phyloP scores from a whole-genome alignment of 2,113 vertebrate species.

The Nycticorax nycticorax region DNA sequence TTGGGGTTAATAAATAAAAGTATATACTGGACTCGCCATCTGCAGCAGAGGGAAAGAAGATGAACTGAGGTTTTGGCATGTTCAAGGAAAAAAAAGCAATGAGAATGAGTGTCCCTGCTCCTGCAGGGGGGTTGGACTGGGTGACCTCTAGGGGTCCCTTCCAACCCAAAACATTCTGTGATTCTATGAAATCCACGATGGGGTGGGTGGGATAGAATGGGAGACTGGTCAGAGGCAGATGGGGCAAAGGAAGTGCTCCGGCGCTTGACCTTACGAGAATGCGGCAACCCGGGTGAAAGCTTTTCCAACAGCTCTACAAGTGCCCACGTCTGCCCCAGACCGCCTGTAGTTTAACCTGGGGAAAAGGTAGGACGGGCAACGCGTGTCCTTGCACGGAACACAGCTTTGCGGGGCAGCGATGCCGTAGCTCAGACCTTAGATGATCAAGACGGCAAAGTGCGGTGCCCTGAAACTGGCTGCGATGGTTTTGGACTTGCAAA shows the following conservation, averaged over 20 bases:
- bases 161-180: no score
- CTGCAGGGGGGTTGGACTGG: no score
- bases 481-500: neutral
- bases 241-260: neutral
- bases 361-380: neutral
- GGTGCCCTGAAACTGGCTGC: neutral
- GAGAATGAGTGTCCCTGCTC: neutral
- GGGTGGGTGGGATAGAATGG: neutral
- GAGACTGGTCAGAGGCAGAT: neutral
- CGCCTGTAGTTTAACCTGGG: accelerated
- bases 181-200: neutral
- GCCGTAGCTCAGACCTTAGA: accelerated
- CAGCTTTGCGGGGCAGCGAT: neutral
- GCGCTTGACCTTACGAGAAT: neutral
- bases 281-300: neutral
- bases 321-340: neutral
- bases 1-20: neutral
- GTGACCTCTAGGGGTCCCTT: no score
- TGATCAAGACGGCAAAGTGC: accelerated
- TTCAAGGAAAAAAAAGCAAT: neutral
- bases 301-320: neutral
- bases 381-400: accelerated
- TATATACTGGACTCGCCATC: neutral
- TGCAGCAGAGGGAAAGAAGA: neutral
- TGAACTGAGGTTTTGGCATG: neutral